These are phyloP conservation scores for Athalia rosae DNA, from an alignment of 2,888 invertebrate genomes.

Conservation along the genomic window DNA sequence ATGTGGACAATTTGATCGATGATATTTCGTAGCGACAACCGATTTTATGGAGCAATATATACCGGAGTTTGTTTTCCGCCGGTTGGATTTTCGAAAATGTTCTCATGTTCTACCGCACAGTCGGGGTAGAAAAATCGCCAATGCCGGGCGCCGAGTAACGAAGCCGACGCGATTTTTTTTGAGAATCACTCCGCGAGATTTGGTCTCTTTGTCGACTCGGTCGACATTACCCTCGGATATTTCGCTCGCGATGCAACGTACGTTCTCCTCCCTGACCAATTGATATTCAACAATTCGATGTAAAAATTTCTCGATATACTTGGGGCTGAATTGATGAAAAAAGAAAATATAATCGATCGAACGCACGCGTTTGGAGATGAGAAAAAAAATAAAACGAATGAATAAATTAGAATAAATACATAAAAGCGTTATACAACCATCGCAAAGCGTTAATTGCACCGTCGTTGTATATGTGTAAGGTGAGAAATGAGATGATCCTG, in stretches of 20 bases:
- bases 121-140: conserved; percentile 19
- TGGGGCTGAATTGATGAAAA: not conserved
- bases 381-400: too few species aligned
- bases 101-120: not conserved
- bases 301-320: not conserved
- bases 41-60: not conserved
- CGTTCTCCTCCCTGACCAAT: conserved; percentile 13
- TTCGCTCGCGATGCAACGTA: not conserved
- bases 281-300: conserved; percentile 16
- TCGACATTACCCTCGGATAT: conserved; percentile 23
- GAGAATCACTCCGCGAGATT: conserved; percentile 9
- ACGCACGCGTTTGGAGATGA: too few species aligned
- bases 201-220: conserved; percentile 11
- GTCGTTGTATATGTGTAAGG: too few species aligned
- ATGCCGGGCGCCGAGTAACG: conserved; percentile 1
- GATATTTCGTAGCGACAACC: conserved; percentile 3
- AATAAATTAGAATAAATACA: too few species aligned
- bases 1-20: not conserved
- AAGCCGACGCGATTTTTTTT: conserved; percentile 13
- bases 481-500: too few species aligned
- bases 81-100: not conserved
- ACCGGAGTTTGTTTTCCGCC: conserved; percentile 7
- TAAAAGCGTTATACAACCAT: too few species aligned
- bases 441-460: too few species aligned
- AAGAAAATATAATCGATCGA: too few species aligned